These are phyloP conservation scores for Oreochromis aureus DNA, from an alignment of 2,113 vertebrate genomes.

Conservation along the genomic window DNA sequence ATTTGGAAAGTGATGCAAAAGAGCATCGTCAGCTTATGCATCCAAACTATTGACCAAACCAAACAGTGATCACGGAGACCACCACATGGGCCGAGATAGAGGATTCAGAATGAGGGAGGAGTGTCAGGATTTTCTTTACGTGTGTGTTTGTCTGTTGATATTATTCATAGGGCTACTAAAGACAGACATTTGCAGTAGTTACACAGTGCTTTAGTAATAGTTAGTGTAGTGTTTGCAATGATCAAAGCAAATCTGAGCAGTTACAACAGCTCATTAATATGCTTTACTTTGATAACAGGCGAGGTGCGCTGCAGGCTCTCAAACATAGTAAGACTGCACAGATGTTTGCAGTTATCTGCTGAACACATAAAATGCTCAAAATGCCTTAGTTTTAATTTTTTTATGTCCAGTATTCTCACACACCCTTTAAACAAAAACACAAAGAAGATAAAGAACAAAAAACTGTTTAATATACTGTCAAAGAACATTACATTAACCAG, in stretches of 20 bases:
- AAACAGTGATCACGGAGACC: background rate
- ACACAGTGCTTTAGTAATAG: background rate
- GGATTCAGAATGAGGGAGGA: background rate
- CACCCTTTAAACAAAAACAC: background rate
- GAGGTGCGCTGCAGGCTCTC: background rate
- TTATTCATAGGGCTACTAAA: background rate
- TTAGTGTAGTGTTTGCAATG: background rate
- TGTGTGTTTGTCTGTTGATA: background rate
- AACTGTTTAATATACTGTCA: background rate
- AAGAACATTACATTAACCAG: background rate
- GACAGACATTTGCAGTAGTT: background rate
- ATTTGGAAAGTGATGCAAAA: background rate
- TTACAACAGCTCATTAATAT: background rate
- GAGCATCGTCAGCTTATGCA: background rate
- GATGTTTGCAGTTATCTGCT: background rate
- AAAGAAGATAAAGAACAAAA: background rate
- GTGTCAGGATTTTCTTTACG: background rate
- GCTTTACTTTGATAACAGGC: background rate
- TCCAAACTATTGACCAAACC: background rate
- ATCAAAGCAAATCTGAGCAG: background rate
- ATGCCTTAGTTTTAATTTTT: accelerated
- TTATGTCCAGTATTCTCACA: background rate
- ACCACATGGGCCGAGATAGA: background rate
- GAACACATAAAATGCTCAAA: background rate
- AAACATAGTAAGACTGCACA: background rate